A percentile compares a stretch with the other conserved stretches of the same genome.
Evolutionary conservation across 2,797 vertebrate species (phyloP).

Genomic region (Dallia pectoralis): DNA sequence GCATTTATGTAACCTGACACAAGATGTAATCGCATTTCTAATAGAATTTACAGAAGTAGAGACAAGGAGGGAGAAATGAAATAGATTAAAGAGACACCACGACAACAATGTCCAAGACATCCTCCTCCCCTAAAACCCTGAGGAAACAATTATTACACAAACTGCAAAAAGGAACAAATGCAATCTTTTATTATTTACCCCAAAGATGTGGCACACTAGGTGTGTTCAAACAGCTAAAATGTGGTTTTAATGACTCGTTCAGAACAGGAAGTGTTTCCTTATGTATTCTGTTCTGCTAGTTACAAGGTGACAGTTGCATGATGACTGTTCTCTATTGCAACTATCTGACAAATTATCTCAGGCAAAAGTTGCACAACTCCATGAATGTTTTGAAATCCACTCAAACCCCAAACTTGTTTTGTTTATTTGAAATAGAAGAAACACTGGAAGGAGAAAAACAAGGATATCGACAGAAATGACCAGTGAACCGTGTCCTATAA

Average conservation of each 20-base stretch:
- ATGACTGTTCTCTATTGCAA: neutral
- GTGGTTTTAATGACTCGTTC: constrained; percentile 6
- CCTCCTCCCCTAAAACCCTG: too few species aligned
- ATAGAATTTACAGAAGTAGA: constrained; percentile 34
- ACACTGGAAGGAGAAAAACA: neutral
- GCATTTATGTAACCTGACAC: constrained; percentile 53
- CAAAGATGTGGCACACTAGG: neutral
- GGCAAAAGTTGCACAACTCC: neutral
- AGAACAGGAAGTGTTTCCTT: neutral
- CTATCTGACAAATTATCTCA: neutral
- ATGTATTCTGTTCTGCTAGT: constrained; percentile 34
- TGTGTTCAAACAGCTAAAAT: neutral
- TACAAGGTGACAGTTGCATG: constrained; percentile 31
- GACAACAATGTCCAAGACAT: too few species aligned
- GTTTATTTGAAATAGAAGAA: neutral
- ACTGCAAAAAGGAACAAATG: neutral
- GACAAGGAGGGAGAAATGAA: neutral
- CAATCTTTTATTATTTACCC: neutral
- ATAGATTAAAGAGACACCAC: too few species aligned
- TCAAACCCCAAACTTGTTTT: neutral
- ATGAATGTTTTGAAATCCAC: constrained; percentile 5
- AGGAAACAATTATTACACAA: neutral
- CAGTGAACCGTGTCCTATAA: neutral
- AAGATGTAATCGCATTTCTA: constrained; percentile 59
- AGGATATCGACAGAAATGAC: neutral